Conservation (phyloP, 2,888 invertebrate genomes). For the Dione vanillae region DNA sequence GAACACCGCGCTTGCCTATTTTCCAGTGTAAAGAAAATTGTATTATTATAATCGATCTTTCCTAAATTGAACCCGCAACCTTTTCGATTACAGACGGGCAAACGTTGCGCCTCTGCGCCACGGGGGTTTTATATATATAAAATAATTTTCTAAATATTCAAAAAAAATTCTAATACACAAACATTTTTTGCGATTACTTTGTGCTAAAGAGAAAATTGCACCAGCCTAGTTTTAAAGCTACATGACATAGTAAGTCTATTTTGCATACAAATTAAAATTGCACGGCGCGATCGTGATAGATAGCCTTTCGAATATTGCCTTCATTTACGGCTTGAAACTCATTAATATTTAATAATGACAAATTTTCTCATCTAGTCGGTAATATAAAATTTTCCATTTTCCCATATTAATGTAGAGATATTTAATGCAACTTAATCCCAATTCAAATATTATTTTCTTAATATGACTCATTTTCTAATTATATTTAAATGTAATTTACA, state of each 20-base stretch:
- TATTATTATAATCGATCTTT: no score
- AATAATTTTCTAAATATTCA: neutral
- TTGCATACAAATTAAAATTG: slow-evolving; percentile 44
- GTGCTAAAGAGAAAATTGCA: neutral
- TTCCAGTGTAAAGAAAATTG: no score
- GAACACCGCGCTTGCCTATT: no score
- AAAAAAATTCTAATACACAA: neutral
- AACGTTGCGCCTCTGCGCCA: no score
- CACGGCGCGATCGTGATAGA: slow-evolving; percentile 32
- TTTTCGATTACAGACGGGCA: no score
- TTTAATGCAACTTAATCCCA: neutral
- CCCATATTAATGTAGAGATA: neutral
- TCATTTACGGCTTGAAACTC: slow-evolving; percentile 30
- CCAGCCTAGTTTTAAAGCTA: slow-evolving; percentile 17
- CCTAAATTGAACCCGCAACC: no score
- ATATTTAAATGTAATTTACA: no score
- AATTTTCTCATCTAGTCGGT: slow-evolving; percentile 26
- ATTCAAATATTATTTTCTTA: no score
- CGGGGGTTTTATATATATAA: neutral
- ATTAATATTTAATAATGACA: slow-evolving; percentile 39
- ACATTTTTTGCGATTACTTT: neutral
- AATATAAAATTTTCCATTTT: slow-evolving; percentile 1
- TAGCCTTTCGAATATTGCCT: slow-evolving; percentile 36
- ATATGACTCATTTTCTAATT: no score
- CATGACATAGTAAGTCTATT: slow-evolving; percentile 31